These are phyloP conservation scores for Pelvicachromis taeniatus DNA, from an alignment of 2,113 vertebrate species.

Conservation along the genomic window DNA sequence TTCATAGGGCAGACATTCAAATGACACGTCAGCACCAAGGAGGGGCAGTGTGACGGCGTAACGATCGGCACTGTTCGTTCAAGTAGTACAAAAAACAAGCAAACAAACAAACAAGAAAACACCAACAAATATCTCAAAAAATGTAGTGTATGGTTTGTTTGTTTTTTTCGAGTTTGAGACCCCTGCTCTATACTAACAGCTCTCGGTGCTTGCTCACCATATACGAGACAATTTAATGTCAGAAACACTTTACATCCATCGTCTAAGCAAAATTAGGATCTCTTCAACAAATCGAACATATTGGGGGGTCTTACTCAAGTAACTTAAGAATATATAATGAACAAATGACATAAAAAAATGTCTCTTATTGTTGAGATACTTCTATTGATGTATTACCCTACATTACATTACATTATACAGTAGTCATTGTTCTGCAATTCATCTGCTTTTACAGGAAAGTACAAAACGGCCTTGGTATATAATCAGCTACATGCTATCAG, in stretches of 20 bases:
- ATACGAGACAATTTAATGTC: background rate
- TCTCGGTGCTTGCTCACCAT: background rate
- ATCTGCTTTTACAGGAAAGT: background rate
- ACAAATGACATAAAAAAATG: background rate
- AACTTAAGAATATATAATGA: background rate
- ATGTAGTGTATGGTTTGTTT: background rate
- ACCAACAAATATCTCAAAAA: background rate
- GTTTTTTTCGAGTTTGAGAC: background rate
- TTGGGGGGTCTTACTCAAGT: background rate
- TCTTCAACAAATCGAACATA: background rate
- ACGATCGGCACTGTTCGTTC: background rate
- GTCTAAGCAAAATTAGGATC: background rate
- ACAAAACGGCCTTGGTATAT: background rate
- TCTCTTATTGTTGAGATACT: background rate
- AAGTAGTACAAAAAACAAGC: background rate
- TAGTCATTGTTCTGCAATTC: background rate
- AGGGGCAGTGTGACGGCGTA: too few species aligned
- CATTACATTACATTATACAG: background rate
- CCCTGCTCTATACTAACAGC: background rate
- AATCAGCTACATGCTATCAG: background rate
- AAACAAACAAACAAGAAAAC: background rate
- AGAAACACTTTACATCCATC: background rate
- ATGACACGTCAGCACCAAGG: too few species aligned
- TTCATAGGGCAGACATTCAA: too few species aligned
- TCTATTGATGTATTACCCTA: background rate